Conservation (phyloP, 2,888 invertebrate species). For the Eustalomyia histrio region DNA sequence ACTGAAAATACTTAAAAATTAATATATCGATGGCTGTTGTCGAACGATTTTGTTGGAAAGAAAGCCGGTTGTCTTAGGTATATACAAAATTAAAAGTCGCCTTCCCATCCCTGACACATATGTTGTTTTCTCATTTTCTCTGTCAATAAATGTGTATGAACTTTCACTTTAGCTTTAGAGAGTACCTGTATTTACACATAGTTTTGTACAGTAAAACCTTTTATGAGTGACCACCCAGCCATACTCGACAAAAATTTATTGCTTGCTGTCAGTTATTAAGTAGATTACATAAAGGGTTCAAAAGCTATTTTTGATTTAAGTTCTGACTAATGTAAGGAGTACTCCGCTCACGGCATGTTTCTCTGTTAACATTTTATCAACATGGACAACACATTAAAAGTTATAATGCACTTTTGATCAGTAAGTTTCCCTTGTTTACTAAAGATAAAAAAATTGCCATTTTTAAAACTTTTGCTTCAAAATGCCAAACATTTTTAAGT, state of each 20-base stretch:
- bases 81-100: no score
- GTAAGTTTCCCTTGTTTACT: constrained; percentile 34
- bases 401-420: background rate
- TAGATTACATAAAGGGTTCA: no score
- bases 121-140: constrained; percentile 48
- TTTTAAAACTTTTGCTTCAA: constrained; percentile 33
- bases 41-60: no score
- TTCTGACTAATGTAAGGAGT: no score
- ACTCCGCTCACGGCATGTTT: no score
- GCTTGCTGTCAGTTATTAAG: no score
- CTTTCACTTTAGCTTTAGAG: constrained; percentile 60
- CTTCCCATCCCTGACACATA: no score
- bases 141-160: constrained; percentile 62
- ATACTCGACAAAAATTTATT: no score
- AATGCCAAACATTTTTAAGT: constrained; percentile 60
- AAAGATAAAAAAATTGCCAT: constrained; percentile 29
- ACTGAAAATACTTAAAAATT: no score
- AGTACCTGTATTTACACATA: constrained; percentile 32
- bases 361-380: background rate
- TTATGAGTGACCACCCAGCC: background rate
- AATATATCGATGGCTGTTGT: no score
- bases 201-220: background rate
- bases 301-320: no score
- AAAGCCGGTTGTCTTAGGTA: no score
- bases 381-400: background rate